Evolutionary conservation across 2,113 vertebrate species (phyloP).

Genomic region (Cavia aperea): DNA sequence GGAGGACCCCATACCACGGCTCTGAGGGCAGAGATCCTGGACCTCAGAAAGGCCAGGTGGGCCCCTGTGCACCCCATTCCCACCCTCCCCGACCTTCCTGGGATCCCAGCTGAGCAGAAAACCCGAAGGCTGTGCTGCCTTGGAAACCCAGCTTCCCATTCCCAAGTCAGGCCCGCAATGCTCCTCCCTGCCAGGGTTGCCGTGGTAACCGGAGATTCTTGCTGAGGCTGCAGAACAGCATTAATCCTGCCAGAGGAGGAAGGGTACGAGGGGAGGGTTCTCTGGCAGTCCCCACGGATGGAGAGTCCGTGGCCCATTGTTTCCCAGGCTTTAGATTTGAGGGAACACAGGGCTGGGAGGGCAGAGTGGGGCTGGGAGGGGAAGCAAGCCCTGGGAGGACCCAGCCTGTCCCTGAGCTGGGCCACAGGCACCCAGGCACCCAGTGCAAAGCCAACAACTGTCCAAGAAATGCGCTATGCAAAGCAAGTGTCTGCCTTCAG

Average conservation of each 20-base stretch:
- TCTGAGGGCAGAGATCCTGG: not conserved
- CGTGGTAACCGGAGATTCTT: slow-evolving; percentile 38
- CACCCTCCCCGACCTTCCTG: rapidly evolving
- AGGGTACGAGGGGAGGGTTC: not conserved
- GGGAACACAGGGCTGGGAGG: not conserved
- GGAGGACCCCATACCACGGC: not conserved
- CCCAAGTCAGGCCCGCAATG: not conserved
- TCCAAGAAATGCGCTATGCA: not conserved
- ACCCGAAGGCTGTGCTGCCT: not conserved
- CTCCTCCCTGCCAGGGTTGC: slow-evolving; percentile 1
- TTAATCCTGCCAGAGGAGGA: not conserved
- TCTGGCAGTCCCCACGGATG: not conserved
- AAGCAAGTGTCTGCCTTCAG: not conserved
- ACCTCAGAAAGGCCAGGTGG: not conserved
- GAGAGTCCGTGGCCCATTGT: not conserved
- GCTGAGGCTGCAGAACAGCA: slow-evolving; percentile 33
- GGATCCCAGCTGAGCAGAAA: not conserved
- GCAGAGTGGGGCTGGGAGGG: too few species aligned
- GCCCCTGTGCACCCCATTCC: not conserved
- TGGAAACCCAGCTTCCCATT: slow-evolving; percentile 3
- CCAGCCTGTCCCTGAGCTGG: not conserved
- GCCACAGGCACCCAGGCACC: not conserved
- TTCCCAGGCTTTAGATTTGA: not conserved
- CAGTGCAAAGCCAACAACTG: not conserved
- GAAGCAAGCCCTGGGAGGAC: not conserved